Conservation (phyloP, 2,888 invertebrate genomes). For the Apotomis capreana region DNA sequence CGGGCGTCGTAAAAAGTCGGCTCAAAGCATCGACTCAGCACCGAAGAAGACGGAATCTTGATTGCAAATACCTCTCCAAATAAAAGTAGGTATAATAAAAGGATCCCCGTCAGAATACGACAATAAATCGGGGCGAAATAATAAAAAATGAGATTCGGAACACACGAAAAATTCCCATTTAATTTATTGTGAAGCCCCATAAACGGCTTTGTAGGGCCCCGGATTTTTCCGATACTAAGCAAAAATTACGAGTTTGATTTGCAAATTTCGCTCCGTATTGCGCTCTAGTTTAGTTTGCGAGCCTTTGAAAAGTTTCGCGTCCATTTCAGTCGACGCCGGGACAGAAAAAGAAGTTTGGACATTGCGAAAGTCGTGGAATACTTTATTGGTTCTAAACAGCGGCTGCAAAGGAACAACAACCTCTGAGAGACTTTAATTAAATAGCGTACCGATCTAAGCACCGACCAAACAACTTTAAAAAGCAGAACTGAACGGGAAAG, state of each 20-base stretch:
- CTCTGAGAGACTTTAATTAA: constrained; percentile 35
- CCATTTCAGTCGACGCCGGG: constrained; percentile 23
- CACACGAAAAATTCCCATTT: constrained; percentile 35
- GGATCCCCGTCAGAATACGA: constrained; percentile 32
- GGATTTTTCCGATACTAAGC: constrained; percentile 29
- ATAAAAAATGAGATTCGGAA: constrained; percentile 40
- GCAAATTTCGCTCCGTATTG: constrained; percentile 23
- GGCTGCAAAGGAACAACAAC: constrained; percentile 32
- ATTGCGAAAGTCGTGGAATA: constrained; percentile 32
- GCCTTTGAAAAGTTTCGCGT: constrained; percentile 33
- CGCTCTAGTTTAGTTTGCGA: constrained; percentile 35
- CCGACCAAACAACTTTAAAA: too few species aligned
- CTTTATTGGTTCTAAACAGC: constrained; percentile 42
- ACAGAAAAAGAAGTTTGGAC: constrained; percentile 37
- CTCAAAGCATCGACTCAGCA: constrained; percentile 8
- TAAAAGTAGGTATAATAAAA: constrained; percentile 39
- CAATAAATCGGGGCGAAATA: constrained; percentile 32
- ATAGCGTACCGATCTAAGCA: constrained; percentile 21
- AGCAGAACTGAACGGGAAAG: background rate
- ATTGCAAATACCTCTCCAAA: constrained; percentile 38
- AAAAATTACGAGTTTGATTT: constrained; percentile 29
- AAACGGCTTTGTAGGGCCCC: constrained; percentile 29
- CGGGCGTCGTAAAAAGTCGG: constrained; percentile 4
- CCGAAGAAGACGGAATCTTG: constrained; percentile 29
- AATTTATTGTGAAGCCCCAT: constrained; percentile 20